Evolutionary conservation across 2,797 vertebrate genomes (phyloP).

Genomic region (Cottoperca gobio): DNA sequence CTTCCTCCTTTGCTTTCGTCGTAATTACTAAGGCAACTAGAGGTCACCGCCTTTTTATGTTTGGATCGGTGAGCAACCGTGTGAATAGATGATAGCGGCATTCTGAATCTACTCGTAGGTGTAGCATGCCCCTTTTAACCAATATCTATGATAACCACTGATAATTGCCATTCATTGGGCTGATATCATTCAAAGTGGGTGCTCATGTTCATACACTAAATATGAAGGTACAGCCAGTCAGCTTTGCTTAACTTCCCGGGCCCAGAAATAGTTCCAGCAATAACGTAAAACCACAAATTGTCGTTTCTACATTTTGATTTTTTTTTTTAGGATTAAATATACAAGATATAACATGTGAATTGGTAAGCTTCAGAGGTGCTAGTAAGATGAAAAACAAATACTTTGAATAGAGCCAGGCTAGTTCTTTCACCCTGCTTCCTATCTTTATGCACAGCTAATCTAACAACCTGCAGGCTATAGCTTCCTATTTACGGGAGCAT

Average conservation of each 20-base stretch:
- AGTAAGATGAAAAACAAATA: no score
- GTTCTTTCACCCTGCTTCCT: conserved; percentile 5
- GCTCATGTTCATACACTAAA: background rate
- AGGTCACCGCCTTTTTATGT: no score
- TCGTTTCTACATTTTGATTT: background rate
- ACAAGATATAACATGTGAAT: conserved; percentile 9
- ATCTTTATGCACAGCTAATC: conserved; percentile 29
- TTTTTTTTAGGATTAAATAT: conserved; percentile 22
- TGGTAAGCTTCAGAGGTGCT: background rate
- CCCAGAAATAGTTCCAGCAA: background rate
- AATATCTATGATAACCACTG: no score
- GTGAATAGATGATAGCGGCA: no score
- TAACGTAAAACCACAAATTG: background rate
- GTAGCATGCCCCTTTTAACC: no score
- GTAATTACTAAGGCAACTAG: no score
- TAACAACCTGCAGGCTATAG: conserved; percentile 17
- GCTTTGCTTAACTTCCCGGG: background rate
- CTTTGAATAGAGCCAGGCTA: background rate
- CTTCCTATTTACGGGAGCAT: background rate
- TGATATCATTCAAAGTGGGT: no score
- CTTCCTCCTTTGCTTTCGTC: no score
- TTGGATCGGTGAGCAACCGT: no score
- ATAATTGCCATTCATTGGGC: no score
- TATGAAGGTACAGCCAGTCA: background rate
- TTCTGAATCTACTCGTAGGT: no score